phyloP scores from a whole-genome alignment of 2,797 vertebrate genomes.

The Oreortyx pictus region DNA sequence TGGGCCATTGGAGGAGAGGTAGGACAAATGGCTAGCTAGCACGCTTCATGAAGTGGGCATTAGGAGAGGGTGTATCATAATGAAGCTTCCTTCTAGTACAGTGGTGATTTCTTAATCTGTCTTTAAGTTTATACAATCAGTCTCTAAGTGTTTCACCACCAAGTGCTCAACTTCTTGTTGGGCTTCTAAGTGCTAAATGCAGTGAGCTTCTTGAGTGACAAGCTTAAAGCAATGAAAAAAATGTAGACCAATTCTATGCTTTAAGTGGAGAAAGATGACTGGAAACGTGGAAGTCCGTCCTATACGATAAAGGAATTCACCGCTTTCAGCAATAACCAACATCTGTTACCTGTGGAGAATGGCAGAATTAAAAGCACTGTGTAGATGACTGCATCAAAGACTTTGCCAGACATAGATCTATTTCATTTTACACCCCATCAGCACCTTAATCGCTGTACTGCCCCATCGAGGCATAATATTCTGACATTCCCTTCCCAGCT shows the following conservation, averaged over 20 bases:
- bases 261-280: not conserved
- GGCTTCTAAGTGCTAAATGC: not conserved
- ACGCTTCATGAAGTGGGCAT: not conserved
- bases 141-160: not conserved
- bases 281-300: not conserved
- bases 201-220: not conserved
- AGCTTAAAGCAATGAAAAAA: not conserved
- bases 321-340: not conserved
- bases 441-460: not conserved
- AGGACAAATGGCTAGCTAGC: constrained; percentile 13
- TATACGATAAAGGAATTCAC: not conserved
- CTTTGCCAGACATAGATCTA: not conserved
- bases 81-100: not conserved
- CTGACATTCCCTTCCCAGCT: not conserved
- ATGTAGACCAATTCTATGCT: not conserved
- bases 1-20: constrained; percentile 93
- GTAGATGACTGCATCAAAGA: not conserved
- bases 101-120: not conserved
- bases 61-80: not conserved
- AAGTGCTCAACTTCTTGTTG: not conserved
- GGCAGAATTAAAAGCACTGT: not conserved
- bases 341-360: not conserved
- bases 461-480: not conserved
- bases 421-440: not conserved
- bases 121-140: not conserved